Conservation (phyloP, 2,797 vertebrate species). For the Gymnothorax javanicus region DNA sequence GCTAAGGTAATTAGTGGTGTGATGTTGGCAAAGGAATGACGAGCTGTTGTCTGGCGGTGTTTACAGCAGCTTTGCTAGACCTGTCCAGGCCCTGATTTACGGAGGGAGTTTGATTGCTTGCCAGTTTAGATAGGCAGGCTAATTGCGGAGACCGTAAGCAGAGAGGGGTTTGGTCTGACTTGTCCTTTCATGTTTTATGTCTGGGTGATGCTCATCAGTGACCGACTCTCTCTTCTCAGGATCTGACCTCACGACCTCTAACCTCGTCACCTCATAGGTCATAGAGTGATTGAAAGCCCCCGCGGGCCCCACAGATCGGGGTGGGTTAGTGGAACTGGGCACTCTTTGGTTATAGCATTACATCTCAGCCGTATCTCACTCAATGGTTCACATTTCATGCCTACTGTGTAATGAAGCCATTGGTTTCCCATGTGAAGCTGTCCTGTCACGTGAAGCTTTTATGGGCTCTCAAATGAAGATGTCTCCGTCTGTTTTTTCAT, state of each 20-base stretch:
- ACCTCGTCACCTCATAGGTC: neutral
- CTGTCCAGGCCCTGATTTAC: neutral
- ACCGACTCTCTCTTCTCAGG: neutral
- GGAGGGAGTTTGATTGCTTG: neutral
- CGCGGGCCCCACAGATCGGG: neutral
- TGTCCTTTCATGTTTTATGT: neutral
- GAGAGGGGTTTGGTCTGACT: neutral
- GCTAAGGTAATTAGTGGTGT: neutral
- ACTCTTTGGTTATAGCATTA: neutral
- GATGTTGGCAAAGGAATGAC: neutral
- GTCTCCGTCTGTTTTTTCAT: neutral
- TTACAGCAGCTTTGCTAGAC: neutral
- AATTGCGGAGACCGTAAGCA: neutral
- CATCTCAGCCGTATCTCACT: neutral
- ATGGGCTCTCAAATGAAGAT: neutral
- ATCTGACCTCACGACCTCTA: constrained; percentile 1
- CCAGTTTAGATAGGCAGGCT: neutral
- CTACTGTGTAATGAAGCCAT: neutral
- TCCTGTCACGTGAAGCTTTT: neutral
- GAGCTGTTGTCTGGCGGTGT: neutral
- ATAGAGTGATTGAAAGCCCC: neutral
- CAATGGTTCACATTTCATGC: neutral
- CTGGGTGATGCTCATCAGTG: neutral
- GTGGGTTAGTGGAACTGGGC: neutral
- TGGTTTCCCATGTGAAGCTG: neutral